Evolutionary conservation across 2,888 invertebrate species (phyloP).

Genomic region (Rhagonycha fulva): DNA sequence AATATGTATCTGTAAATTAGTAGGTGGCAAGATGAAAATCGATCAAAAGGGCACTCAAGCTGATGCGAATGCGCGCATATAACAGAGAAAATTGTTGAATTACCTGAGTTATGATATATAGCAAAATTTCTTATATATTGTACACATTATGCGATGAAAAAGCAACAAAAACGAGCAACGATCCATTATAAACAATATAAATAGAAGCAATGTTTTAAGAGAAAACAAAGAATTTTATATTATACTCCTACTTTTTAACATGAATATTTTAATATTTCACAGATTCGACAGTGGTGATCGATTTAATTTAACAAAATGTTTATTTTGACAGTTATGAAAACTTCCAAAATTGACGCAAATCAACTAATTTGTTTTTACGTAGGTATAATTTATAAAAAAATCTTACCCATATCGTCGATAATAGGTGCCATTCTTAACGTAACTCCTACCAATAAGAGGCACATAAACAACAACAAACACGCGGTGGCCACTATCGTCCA

Average conservation of each 20-base stretch:
- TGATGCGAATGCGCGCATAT: slow-evolving; percentile 18
- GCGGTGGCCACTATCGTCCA: slow-evolving; percentile 93
- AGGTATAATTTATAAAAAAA: background rate
- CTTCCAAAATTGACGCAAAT: background rate
- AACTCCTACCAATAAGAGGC: slow-evolving; percentile 87
- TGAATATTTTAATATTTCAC: background rate
- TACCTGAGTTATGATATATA: background rate
- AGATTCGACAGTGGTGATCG: background rate
- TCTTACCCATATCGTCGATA: slow-evolving; percentile 94
- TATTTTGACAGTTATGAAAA: background rate
- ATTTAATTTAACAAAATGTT: background rate
- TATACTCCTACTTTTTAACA: too few species aligned
- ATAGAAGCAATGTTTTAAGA: background rate
- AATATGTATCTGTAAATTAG: slow-evolving; percentile 10
- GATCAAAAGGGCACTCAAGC: slow-evolving; percentile 14
- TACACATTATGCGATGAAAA: background rate
- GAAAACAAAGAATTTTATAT: background rate
- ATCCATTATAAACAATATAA: background rate
- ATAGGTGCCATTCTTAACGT: slow-evolving; percentile 93
- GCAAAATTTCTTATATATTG: background rate
- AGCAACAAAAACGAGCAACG: background rate
- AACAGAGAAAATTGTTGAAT: background rate
- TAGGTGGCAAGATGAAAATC: slow-evolving; percentile 11
- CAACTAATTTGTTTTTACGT: background rate
- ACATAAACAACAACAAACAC: slow-evolving; percentile 83